Base-by-base conservation (phyloP, 2,113 vertebrate species). In the Callionymus lyra region DNA sequence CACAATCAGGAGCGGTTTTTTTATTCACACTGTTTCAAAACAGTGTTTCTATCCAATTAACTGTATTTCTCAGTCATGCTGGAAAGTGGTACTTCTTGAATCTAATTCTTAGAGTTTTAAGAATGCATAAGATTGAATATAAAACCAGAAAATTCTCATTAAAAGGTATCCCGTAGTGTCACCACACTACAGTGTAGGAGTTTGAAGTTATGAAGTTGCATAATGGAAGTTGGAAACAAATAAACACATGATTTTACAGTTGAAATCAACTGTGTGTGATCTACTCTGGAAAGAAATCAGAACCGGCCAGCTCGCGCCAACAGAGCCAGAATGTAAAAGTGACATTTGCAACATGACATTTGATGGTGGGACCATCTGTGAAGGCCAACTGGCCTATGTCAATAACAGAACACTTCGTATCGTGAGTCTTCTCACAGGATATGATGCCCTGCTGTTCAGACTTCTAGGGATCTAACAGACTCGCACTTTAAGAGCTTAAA, bases 271-370 rank as follows among this genome's bases (percentile, higher is more conserved):
- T n/a, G n/a, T n/a, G n/a, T n/a, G n/a, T n/a, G 16, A 21, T 18
- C 17, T 27, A 10, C 9, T 11, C 38, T 40, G 6, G 16, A 3
- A 18, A 17, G 21, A 17, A 6, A 17, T 1, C 3, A 19, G 9
- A 40, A 27, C 5, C 1, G 14, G 17, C 35, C 21, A 13, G 44
- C 51, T 59, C 47, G 63, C 19, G 32, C 47, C 48, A 74, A 59
- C 63, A 64, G 47, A 49, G 33, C 34, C 47, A 55, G 49, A 54
- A 53, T 51, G 56, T 74, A 61, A 63, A 58, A 66, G 53, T 71
- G 65, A 77, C 70, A 76, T 76, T 79, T 76, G 50, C 51, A 68
- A 56, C 47, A 34, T 71, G 65, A 78, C 70, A 76, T 76, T 80
- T 74, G 63, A 65, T 60, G 49, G 40, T 34, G 41, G 38, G 57